These are phyloP conservation scores for Symphodus melops DNA, from an alignment of 2,113 vertebrate genomes.

Conservation along the genomic window DNA sequence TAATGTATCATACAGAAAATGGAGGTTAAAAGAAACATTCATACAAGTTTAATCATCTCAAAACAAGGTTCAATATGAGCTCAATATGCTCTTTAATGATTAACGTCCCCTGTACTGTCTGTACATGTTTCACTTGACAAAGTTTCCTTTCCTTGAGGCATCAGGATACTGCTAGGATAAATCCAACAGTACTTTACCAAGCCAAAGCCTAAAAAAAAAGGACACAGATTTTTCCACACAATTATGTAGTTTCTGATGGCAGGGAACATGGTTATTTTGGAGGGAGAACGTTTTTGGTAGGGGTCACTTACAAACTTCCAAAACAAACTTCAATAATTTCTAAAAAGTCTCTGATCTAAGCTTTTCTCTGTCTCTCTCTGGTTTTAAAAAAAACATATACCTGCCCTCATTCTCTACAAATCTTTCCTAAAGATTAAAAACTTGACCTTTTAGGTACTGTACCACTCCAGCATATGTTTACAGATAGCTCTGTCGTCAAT, in stretches of 20 bases:
- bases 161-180: constrained; percentile 54
- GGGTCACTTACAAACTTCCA: constrained; percentile 44
- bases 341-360: neutral
- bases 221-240: constrained; percentile 47
- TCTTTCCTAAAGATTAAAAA: neutral
- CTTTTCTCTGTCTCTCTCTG: constrained; percentile 2
- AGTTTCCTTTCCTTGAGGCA: constrained; percentile 31
- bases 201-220: neutral
- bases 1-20: too few relatives aligned
- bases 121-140: constrained; percentile 44
- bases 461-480: too few relatives aligned
- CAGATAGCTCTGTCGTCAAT: too few relatives aligned
- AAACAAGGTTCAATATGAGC: too few relatives aligned
- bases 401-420: neutral
- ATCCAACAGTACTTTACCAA: constrained; percentile 41
- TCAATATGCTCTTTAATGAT: constrained; percentile 31
- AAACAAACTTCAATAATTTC: constrained; percentile 36
- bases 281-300: constrained; percentile 45
- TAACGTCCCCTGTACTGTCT: constrained; percentile 27
- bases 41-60: too few relatives aligned
- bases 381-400: constrained; percentile 11
- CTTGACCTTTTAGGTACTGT: too few relatives aligned
- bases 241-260: constrained; percentile 67
- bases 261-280: constrained; percentile 62
- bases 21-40: too few relatives aligned